These are phyloP conservation scores for Barbus barbus DNA, from an alignment of 2,113 vertebrate genomes.

Conservation along the genomic window DNA sequence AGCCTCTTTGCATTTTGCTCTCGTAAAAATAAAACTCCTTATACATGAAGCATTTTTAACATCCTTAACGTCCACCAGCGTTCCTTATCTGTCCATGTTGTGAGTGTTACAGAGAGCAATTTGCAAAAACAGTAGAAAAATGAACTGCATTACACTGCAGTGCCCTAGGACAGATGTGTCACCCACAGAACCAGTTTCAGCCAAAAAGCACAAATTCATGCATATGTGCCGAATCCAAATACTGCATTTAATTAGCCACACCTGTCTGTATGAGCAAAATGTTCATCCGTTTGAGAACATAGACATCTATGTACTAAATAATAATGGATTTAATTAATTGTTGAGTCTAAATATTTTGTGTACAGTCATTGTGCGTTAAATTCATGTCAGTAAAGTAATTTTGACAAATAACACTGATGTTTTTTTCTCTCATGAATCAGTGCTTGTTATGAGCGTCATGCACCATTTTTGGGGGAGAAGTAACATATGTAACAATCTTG, in stretches of 20 bases:
- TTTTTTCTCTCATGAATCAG: slow-evolving; percentile 25
- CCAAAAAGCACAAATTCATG: not conserved
- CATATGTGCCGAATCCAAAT: not conserved
- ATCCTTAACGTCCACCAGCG: too few relatives aligned
- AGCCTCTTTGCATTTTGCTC: too few relatives aligned
- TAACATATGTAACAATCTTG: not conserved
- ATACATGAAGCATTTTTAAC: too few relatives aligned
- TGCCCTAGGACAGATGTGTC: not conserved
- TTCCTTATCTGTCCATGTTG: not conserved
- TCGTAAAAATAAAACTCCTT: too few relatives aligned
- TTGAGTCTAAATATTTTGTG: not conserved
- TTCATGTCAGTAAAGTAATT: not conserved
- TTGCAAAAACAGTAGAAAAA: not conserved
- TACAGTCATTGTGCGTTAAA: not conserved
- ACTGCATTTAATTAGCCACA: not conserved
- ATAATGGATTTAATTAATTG: not conserved
- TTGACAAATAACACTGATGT: slow-evolving; percentile 7
- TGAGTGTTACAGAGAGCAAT: not conserved
- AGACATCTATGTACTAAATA: not conserved
- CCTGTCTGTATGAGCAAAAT: not conserved
- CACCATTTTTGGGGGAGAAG: not conserved
- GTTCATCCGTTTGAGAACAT: too few relatives aligned
- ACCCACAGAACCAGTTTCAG: not conserved
- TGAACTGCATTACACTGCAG: not conserved
- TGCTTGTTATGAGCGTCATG: not conserved